phyloP scores from a whole-genome alignment of 2,797 vertebrate genomes.

The Morus bassanus region DNA sequence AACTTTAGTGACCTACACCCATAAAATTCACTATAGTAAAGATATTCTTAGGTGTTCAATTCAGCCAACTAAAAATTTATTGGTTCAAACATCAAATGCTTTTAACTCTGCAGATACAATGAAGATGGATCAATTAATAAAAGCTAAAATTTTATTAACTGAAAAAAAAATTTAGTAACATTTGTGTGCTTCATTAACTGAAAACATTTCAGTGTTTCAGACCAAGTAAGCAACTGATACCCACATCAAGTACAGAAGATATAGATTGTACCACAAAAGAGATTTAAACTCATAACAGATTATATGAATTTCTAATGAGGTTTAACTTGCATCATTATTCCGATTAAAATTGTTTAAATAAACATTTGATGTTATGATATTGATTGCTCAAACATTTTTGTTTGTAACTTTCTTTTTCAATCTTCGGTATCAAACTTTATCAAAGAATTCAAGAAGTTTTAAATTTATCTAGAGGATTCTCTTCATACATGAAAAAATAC shows the following conservation, averaged over 20 bases:
- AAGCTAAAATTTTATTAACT: neutral
- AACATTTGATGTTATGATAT: neutral
- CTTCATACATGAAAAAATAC: neutral
- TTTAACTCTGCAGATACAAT: neutral
- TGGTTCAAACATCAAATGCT: neutral
- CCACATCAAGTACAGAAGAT: neutral
- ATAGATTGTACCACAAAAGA: neutral
- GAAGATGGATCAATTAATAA: neutral
- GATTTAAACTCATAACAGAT: neutral
- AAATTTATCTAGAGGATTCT: neutral
- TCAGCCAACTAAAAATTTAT: rapidly evolving
- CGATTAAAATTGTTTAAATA: conserved; percentile 22
- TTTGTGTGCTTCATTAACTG: neutral
- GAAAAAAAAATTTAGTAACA: neutral
- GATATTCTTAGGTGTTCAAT: neutral
- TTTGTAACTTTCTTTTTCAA: neutral
- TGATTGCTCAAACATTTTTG: neutral
- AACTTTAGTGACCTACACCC: neutral
- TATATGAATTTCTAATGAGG: neutral
- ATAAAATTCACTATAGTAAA: neutral
- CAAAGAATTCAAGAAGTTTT: neutral
- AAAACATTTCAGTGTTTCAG: neutral
- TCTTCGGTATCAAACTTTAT: neutral
- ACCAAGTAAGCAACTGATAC: neutral
- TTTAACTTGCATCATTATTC: conserved; percentile 1